Base-by-base conservation (phyloP, 2,113 vertebrate species). In the Peromyscus leucopus region DNA sequence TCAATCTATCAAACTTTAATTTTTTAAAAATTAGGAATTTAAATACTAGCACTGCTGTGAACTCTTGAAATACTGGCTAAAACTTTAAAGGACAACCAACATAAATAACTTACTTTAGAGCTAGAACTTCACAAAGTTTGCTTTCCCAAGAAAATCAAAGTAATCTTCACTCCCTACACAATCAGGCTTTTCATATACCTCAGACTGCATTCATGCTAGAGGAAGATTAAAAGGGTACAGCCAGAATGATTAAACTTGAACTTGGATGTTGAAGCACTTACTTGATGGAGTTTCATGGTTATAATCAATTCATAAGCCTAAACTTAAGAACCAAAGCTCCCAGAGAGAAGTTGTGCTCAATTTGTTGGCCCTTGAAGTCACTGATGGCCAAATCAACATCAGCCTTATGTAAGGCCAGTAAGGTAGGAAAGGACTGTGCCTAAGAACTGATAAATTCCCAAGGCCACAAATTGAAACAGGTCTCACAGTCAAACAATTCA, bases 401-500 rank as follows among this genome's bases (percentile, higher is more conserved):
- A 96, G 96, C 63, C 76, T 97, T 95, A 96, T 78, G 93, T 88
- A 90, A 94, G 85, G 90, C 89, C 95, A 97, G 86, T 96, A 69
- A 96, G 61, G 89, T 94, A 98, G 74, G 24, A 97, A 97, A 67
- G 74, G 82, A 97, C 88, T 95, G 82, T 98, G 89, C 96, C 96
- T 86, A 97, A 95, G 76, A 90, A 91, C 80, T 95, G 96, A 97
- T 91, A 89, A 57, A 74, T 96, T 96, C 96, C 96, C 96, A 96
- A 97, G 97, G 96, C 96, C 96, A 97, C 96, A 96, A 93, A 92
- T 79, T 97, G 92, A 74, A 96, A 87, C 88, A 97, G 89, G 93
- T 97, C 92, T 97, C 95, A 97, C 89, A 97, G 97, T 97, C 94
- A 98, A 97, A 96, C 92, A 97, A 98, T 94, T 97, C 97, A 97